Base-by-base conservation (phyloP, 2,888 invertebrate species). In the Carpatolechia fugitivella region DNA sequence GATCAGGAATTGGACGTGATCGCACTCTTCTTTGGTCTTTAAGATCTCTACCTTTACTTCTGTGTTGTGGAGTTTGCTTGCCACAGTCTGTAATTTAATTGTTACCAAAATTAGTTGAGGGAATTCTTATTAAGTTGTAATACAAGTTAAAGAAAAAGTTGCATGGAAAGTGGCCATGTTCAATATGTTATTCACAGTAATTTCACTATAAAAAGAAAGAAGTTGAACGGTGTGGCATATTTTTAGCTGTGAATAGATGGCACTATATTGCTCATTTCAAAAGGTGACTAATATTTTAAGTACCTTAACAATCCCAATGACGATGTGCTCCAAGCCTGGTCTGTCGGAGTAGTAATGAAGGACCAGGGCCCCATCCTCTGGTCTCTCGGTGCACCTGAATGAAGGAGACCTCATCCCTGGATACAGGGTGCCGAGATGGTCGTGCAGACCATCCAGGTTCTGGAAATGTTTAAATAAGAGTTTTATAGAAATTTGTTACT, bases 261-360 rank as follows among this genome's bases (percentile, higher is more conserved):
- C n/a, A n/a, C n/a, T n/a, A n/a, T n/a, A n/a, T n/a, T n/a, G n/a
- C n/a, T n/a, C n/a, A n/a, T n/a, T n/a, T n/a, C n/a, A n/a, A n/a
- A n/a, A n/a, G n/a, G n/a, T n/a, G n/a, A n/a, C n/a, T n/a, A n/a
- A n/a, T n/a, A n/a, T n/a, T n/a, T n/a, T n/a, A n/a, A n/a, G n/a
- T 1, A 97, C 97, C 94, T 98, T 97, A 1, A 99, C 98, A 65
- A 98, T 98, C 29, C 99, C 99, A 75, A 98, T 98, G 59, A 99
- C 98, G 74, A 99, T 98, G 72, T 97, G 95, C 78, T 99, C 98
- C 65, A 99, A 90, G 3, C 98, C 97, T 3, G 97, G 96, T 61
- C 98, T 93, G 68, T 98, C 98, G 0, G 98, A 98, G 83, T 99
- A 99, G 86, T 99, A 99, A 80, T 99, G 99, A 16, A 99, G 92